Conservation (phyloP, 2,113 vertebrate species). For the Muntiacus reevesi region DNA sequence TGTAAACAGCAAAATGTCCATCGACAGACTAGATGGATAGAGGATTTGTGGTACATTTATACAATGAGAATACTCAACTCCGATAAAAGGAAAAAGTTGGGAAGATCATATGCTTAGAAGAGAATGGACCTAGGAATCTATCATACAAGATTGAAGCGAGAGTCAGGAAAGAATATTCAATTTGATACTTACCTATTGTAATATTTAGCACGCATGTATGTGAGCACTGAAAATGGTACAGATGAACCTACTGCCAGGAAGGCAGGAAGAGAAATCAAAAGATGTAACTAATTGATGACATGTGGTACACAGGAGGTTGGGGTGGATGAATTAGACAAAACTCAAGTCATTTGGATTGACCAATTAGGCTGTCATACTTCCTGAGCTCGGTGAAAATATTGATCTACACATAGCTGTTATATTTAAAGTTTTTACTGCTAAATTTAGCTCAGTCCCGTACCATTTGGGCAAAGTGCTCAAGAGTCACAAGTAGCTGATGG, state of each 20-base stretch:
- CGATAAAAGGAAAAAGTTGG: neutral
- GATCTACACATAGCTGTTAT: no score
- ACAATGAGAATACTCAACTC: no score
- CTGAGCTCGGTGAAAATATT: neutral
- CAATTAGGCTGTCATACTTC: neutral
- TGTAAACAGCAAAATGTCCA: neutral
- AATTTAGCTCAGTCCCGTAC: no score
- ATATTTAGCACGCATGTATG: no score
- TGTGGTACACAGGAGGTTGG: neutral
- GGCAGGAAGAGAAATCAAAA: neutral
- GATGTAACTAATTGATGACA: accelerated
- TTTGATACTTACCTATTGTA: no score
- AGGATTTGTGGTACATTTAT: neutral
- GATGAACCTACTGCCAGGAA: neutral
- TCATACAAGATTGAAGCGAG: neutral
- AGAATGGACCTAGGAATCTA: neutral
- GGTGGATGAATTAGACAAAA: no score
- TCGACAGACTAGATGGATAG: neutral
- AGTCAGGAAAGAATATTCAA: no score
- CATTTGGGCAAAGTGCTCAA: no score
- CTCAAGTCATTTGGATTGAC: neutral
- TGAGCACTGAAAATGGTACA: neutral
- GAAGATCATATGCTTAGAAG: no score
- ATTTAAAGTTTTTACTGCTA: no score
- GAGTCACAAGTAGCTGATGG: neutral